Evolutionary conservation across 1,140 invertebrate genomes (phyloP), one percentile per base, ranked within the genome.

Genomic region (Sinella curviseta): DNA sequence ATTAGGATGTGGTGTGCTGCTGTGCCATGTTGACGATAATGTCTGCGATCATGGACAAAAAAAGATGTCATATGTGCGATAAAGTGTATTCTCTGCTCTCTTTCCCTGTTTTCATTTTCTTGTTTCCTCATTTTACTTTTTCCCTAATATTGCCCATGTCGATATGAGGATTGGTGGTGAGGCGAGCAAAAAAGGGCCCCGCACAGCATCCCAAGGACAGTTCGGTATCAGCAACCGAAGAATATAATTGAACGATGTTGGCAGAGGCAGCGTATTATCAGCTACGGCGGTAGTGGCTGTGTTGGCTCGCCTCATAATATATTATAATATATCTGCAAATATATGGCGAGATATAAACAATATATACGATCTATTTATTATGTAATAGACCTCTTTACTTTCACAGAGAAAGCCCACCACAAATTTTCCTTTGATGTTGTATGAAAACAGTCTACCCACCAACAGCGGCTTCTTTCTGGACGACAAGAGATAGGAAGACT

Each of bases 371-470:
- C 55, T 60, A 26, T 60, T 60, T 60, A 60, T 60, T 60, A 60
- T 60, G 55, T 60, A 60, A 60, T 17, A 60, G 55, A 60, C 24
- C 14, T 14, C n/a, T 60, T 60, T 60, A 24, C 55, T 60, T 14
- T 60, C 55, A 8, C 55, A 60, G 14, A 8, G n/a, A 60, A 60
- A 60, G 24, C 55, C 55, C 24, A 60, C 55, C 55, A 60, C 55
- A 60, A 60, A 60, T 60, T 60, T 60, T 60, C 55, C 55, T 60
- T 60, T 60, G 55, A 60, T 60, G 39, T 48, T 8, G 39, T 48
- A 17, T 48, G 39, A 17, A 48, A 48, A n/a, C 55, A 17, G 24
- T 24, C 3, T 60, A 4, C 55, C 24, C 14, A 4, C 14, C 55
- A n/a, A 60, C n/a, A 60, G n/a, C n/a, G n/a, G n/a, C n/a, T n/a